A percentile compares a stretch with the other conserved stretches of the same genome.
Conservation (phyloP, 2,888 invertebrate species). For the Notocelia uddmanniana region DNA sequence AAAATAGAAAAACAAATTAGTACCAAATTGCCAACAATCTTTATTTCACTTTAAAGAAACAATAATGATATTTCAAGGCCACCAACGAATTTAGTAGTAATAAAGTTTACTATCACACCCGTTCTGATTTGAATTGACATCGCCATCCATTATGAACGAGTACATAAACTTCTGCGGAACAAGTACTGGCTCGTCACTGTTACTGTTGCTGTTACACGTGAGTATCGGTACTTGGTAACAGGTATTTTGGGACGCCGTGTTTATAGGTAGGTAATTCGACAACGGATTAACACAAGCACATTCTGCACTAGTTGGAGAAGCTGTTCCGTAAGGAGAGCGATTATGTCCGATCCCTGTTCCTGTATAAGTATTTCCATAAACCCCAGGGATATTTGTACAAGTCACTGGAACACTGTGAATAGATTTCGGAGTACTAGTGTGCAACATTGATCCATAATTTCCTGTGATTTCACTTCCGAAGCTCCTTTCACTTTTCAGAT, state of each 20-base stretch:
- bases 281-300: conserved; percentile 46
- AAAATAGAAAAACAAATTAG: background rate
- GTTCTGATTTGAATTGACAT: conserved; percentile 16
- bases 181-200: conserved; percentile 17
- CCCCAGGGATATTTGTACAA: background rate
- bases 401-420: conserved; percentile 3
- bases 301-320: background rate
- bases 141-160: conserved; percentile 40
- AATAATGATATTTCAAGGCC: background rate
- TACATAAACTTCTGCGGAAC: conserved; percentile 41
- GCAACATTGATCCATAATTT: background rate
- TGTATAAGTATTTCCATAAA: background rate
- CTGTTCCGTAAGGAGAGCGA: background rate
- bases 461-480: background rate
- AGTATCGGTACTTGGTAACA: conserved; percentile 27
- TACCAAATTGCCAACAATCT: background rate
- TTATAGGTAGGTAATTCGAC: conserved; percentile 52
- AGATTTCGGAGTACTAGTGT: conserved; percentile 2
- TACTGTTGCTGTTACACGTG: conserved; percentile 18
- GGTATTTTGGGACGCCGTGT: conserved; percentile 50
- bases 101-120: conserved; percentile 11
- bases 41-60: background rate
- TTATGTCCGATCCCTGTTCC: background rate
- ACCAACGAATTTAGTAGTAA: conserved; percentile 9
- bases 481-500: background rate